Evolutionary conservation across 2,797 vertebrate genomes (phyloP), one percentile per base, ranked within the genome.

Genomic region (Otus scops): DNA sequence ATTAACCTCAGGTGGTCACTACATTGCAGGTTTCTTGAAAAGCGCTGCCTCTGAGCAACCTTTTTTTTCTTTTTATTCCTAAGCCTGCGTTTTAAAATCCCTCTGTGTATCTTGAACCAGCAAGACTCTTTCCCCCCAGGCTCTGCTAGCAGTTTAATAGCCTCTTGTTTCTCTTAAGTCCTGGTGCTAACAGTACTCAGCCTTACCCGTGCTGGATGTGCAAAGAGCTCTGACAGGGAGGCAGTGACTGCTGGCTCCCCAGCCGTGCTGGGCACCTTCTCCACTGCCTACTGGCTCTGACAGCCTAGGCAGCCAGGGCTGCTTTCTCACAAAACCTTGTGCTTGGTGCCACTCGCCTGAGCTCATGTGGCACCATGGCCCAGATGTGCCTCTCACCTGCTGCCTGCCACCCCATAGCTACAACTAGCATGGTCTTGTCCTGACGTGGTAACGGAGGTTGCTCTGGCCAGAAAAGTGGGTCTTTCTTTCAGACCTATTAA

Each of bases 1-100:
- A 95, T 94, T 97, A 97, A 96, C 96, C 97, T 97, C 94, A 97
- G 96, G 95, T 96, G 94, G 95, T 96, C 95, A 96, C 94, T 89
- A 85, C 84, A 70, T 80, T 54, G 80, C 80, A 95, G 22, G 47
- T 81, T 94, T 95, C 93, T 97, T 96, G 84, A 93, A 95, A 97
- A 83, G 85, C 32, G 0, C 78, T 96, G 94, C 76, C 78, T 96
- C 89, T 5, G 9, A 97, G 93, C 91, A 96, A 71, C 59, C 34
- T 88, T 89, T 78, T 83, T 91, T 56, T 85, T 45, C 88, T 91
- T 95, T 94, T 92, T 92, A 71, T 88, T 85, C 65, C 83, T 88
- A 92, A 97, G 60, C 88, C 57, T 70, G 50, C 47, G n/a, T 71
- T 97, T 97, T 92, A 89, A 95, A 95, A 91, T 89, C 89, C 86